Conservation (phyloP, 92 coral and sea anemone species). For the Porites evermanni region DNA sequence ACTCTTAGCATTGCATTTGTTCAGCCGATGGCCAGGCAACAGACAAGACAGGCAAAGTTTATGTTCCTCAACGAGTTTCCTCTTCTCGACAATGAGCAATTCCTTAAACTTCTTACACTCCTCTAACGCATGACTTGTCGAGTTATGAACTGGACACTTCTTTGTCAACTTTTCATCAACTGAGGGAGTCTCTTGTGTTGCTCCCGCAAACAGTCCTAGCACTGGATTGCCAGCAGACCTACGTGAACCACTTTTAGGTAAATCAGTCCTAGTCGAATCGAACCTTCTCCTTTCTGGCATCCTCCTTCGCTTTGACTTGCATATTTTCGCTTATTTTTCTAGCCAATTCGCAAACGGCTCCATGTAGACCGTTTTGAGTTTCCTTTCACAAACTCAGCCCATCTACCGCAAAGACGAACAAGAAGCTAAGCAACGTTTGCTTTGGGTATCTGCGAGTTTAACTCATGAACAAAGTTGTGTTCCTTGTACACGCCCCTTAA, state of each 20-base stretch:
- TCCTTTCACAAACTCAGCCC: too few species aligned
- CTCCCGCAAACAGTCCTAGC: background rate
- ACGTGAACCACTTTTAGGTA: background rate
- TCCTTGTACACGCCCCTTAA: too few species aligned
- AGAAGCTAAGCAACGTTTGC: too few species aligned
- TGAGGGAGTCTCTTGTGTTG: background rate
- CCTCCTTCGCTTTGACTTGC: constrained; percentile 10
- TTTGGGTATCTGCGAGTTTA: too few species aligned
- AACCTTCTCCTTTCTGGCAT: background rate
- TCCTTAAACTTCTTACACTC: constrained; percentile 14
- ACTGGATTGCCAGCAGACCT: too few species aligned
- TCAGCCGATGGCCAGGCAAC: constrained; percentile 25
- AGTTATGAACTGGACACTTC: constrained; percentile 15
- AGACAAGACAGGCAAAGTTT: background rate
- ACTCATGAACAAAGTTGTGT: too few species aligned
- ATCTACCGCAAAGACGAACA: too few species aligned
- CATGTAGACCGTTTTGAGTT: too few species aligned
- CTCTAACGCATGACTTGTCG: background rate
- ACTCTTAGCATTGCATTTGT: constrained; percentile 2
- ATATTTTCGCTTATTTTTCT: constrained; percentile 5
- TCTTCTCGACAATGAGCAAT: constrained; percentile 29
- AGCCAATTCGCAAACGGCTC: constrained; percentile 8
- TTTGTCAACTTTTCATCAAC: background rate
- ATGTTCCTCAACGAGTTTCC: constrained; percentile 1
- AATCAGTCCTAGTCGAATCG: background rate